Evolutionary conservation across 2,113 vertebrate genomes (phyloP), one percentile per base, ranked within the genome.

Genomic region (Eulacestoma nigropectus): DNA sequence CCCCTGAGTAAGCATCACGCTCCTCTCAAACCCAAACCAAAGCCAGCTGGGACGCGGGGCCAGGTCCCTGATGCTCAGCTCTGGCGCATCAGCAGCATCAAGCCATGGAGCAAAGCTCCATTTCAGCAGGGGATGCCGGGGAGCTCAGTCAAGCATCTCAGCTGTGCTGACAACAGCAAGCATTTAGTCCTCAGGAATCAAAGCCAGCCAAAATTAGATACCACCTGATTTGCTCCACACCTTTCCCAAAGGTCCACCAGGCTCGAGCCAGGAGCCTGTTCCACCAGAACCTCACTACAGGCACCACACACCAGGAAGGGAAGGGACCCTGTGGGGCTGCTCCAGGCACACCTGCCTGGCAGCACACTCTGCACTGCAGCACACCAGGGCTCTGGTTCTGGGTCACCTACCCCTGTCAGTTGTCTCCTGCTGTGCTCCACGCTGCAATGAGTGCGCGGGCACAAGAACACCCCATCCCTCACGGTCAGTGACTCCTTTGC

Each of bases 91-190:
- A 88, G 92, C 88, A 96, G 86, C 47, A 0, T 73, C 75, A 59
- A 63, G 76, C 64, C 33, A 35, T 1, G 9, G 10, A 74, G 52
- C 39, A 90, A 86, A 80, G 72, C 79, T 90, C 75, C 59, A 83
- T 74, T 65, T 77, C 83, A 76, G 72, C 73, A 83, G 39, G 11
- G 55, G 68, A 94, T 1, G 1, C 90, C 9, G 1, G 23, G 53
- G 15, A 94, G 23, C 47, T 95, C 94, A 95, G 86, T 70, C 79
- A 95, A 90, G 90, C 55, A 0, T 84, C 39, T 90, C 90, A 63
- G 76, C 76, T 95, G 55, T 75, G 86, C 95, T 94, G 88, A 85
- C 59, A 86, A 67, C 79, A 94, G 75, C 92, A 76, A 83, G 41
- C 53, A 13, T 21, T 67, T 17, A 37, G 9, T 32, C 16, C 23